Evolutionary conservation across 2,113 vertebrate genomes (phyloP).

Genomic region (Poeciliopsis occidentalis): DNA sequence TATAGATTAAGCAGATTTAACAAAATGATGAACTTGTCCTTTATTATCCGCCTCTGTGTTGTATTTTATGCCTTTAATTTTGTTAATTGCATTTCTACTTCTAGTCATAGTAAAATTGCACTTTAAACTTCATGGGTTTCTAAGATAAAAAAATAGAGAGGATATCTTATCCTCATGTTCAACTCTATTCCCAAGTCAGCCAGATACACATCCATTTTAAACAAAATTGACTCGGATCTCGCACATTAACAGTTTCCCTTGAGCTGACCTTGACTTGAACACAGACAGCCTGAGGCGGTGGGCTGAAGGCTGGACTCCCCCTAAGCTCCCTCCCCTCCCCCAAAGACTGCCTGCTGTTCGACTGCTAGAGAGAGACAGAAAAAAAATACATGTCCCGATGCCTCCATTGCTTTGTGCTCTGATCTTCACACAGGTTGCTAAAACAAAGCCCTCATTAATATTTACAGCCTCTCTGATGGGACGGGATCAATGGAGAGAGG

Average conservation of each 20-base stretch:
- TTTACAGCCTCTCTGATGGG: constrained; percentile 76
- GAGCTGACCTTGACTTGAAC: constrained; percentile 75
- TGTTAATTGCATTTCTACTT: too few species aligned
- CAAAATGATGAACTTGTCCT: too few species aligned
- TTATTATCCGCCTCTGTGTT: too few species aligned
- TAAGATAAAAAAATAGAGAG: neutral
- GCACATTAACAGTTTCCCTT: constrained; percentile 65
- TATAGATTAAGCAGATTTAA: too few species aligned
- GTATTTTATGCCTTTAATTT: too few species aligned
- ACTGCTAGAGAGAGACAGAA: constrained; percentile 24
- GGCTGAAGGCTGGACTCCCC: constrained; percentile 51
- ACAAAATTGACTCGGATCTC: constrained; percentile 40
- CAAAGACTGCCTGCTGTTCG: constrained; percentile 61
- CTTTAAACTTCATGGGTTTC: too few species aligned
- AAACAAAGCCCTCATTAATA: constrained; percentile 82
- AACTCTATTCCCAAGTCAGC: constrained; percentile 9
- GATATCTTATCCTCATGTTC: neutral
- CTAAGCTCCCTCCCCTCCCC: constrained; percentile 54
- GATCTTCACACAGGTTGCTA: constrained; percentile 80
- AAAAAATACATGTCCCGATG: constrained; percentile 65
- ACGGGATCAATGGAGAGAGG: constrained; percentile 75
- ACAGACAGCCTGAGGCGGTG: constrained; percentile 59
- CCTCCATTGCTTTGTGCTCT: constrained; percentile 70
- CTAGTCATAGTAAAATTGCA: too few species aligned
- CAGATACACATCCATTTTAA: constrained; percentile 32